These are phyloP conservation scores for Heptranchias perlo DNA, from an alignment of 2,113 vertebrate genomes.

Conservation along the genomic window DNA sequence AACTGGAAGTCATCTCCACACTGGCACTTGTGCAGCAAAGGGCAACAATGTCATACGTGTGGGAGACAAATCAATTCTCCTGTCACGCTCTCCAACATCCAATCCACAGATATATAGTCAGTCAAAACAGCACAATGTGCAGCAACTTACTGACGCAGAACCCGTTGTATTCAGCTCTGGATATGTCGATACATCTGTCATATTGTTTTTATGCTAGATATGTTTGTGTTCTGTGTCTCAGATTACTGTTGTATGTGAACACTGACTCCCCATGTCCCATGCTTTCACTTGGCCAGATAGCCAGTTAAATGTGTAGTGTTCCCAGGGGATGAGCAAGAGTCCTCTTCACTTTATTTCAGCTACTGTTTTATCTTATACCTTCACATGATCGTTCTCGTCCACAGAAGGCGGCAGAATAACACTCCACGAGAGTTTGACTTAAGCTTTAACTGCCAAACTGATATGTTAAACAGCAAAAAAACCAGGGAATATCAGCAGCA, in stretches of 20 bases:
- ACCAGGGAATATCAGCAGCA: background rate
- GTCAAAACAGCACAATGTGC: background rate
- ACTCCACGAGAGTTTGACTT: background rate
- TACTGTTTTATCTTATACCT: background rate
- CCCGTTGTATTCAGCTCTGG: background rate
- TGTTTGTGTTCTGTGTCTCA: background rate
- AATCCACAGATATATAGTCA: background rate
- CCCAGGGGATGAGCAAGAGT: background rate
- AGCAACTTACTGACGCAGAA: background rate
- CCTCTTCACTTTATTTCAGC: background rate
- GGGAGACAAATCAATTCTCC: background rate
- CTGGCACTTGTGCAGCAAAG: background rate
- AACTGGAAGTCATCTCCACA: background rate
- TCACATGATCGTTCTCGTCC: background rate
- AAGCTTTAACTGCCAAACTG: background rate
- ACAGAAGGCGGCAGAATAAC: background rate
- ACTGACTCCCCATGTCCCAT: background rate
- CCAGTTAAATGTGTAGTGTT: background rate
- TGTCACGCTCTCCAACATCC: background rate
- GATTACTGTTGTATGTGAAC: background rate
- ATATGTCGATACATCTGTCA: background rate
- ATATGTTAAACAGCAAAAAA: background rate
- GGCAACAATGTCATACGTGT: background rate
- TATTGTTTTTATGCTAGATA: background rate
- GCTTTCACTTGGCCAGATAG: background rate